Conservation (phyloP, 2,888 invertebrate species). For the Cheilosia vernalis region DNA sequence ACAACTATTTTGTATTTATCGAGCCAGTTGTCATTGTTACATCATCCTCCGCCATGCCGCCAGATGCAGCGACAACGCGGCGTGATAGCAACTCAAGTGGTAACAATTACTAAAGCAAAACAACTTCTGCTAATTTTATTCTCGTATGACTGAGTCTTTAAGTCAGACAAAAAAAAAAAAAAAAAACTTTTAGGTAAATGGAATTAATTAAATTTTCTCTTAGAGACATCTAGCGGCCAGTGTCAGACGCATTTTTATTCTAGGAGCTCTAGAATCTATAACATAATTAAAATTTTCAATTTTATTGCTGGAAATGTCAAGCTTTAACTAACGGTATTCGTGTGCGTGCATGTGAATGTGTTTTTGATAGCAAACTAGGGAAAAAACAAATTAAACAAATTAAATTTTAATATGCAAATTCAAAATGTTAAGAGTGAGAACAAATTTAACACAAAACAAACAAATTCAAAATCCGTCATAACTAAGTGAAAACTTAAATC, state of each 20-base stretch:
- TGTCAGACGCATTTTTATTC: conserved; percentile 25
- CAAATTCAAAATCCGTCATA: conserved; percentile 62
- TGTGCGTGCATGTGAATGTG: conserved; percentile 10
- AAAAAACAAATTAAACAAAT: conserved; percentile 2
- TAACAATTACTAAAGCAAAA: conserved; percentile 62
- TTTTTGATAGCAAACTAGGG: conserved; percentile 38
- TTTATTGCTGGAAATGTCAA: conserved; percentile 34
- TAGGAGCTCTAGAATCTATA: conserved; percentile 3
- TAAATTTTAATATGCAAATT: conserved; percentile 16
- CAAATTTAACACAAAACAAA: conserved; percentile 34
- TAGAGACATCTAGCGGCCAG: conserved; percentile 46
- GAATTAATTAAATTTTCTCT: conserved; percentile 25
- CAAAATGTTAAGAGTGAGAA: conserved; percentile 66
- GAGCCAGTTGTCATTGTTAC: conserved; percentile 76
- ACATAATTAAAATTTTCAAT: conserved; percentile 3
- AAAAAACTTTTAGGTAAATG: conserved; percentile 34
- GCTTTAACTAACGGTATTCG: conserved; percentile 65
- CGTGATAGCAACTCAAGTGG: conserved; percentile 68
- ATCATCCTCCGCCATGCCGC: conserved; percentile 23
- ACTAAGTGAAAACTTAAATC: conserved; percentile 58
- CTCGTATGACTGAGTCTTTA: conserved; percentile 54
- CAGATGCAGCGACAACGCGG: conserved; percentile 25
- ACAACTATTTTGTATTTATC: conserved; percentile 79
- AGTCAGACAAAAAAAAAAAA: conserved; percentile 16
- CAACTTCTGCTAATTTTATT: conserved; percentile 6